Conservation (phyloP, 2,888 invertebrate species). For the Synanthedon formicaeformis region DNA sequence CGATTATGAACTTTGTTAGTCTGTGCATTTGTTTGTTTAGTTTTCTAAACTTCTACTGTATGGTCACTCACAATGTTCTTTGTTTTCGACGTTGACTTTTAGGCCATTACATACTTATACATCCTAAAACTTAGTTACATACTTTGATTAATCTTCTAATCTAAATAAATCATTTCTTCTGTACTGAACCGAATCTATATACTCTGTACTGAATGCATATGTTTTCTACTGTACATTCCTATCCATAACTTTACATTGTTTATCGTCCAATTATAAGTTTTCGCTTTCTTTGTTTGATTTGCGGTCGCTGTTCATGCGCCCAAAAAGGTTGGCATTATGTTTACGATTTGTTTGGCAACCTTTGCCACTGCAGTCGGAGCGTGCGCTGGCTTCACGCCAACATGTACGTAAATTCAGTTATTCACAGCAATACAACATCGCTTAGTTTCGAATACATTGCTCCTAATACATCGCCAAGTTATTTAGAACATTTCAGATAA, state of each 20-base stretch:
- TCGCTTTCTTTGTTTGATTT: neutral
- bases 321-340: constrained; percentile 5
- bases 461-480: neutral
- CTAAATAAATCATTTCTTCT: no score
- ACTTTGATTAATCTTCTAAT: no score
- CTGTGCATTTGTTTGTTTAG: no score
- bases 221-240: neutral
- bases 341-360: constrained; percentile 9
- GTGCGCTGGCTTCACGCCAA: constrained; percentile 11
- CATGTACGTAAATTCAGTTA: constrained; percentile 1
- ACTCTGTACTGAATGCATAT: neutral
- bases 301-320: neutral
- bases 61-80: no score
- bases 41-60: no score
- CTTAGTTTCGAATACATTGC: constrained; percentile 5
- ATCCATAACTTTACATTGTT: constrained; percentile 1
- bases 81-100: no score
- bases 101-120: no score
- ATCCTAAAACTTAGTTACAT: no score
- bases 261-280: neutral
- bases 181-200: no score
- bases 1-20: no score
- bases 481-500: constrained; percentile 2
- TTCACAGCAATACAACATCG: constrained; percentile 5
- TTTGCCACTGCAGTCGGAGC: constrained; percentile 11